Evolutionary conservation across 2,797 vertebrate genomes (phyloP), one percentile per base, ranked within the genome.

Genomic region (Sciurus carolinensis): DNA sequence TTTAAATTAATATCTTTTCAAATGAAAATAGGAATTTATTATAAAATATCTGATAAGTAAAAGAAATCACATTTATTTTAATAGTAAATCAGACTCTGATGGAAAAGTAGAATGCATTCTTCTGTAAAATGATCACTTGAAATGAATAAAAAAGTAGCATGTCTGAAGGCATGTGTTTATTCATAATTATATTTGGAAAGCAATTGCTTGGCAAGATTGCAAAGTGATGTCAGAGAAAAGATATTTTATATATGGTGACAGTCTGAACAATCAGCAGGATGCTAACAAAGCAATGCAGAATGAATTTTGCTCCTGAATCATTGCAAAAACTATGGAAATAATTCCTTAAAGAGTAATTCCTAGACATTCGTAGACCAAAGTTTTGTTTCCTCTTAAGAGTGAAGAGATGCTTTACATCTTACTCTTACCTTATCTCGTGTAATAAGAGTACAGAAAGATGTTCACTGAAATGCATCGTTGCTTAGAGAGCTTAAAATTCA

Each of bases 151-250:
- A 20, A 95, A 39, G 77, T 57, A 96, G 59, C 33, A 20, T 67
- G 39, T 97, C 85, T 97, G 87, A 97, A 84, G 47, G 84, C 52
- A 96, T 97, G 97, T 96, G 39, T 82, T 97, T 96, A 95, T 97
- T 97, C 96, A 97, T 98, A 98, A 97, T 98, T 98, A 77, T 95
- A 44, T 98, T 97, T 98, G 75, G 79, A 97, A 77, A 95, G 88
- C 52, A 96, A 86, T 96, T 93, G 1, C 66, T 97, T 94, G 95
- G 91, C 98, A 97, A 98, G 94, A 91, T 98, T 96, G 95, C 52
- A 66, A 72, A 98, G 64, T 93, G 39, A 39, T 97, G 95, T 93
- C 72, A 97, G 26, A 96, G 76, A 69, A 97, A 88, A 93, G 95
- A 90, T 90, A 97, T 97, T 97, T 98, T 98, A 97, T 98, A 80